Conservation (phyloP, 2,888 invertebrate genomes). For the Cheilosia vernalis region DNA sequence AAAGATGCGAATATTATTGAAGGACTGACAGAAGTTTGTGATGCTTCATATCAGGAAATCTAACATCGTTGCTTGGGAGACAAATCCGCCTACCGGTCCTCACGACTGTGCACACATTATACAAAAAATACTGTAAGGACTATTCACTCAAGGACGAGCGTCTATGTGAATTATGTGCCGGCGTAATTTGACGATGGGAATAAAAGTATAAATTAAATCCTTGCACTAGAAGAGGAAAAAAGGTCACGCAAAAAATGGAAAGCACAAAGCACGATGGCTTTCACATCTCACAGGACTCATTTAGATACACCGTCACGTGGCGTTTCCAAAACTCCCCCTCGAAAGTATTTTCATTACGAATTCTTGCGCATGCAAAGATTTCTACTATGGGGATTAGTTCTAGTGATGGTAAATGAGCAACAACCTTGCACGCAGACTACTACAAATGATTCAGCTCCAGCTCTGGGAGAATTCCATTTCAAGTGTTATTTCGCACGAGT, state of each 20-base stretch:
- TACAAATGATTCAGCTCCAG: constrained; percentile 18
- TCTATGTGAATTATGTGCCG: constrained; percentile 39
- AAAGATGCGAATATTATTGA: constrained; percentile 41
- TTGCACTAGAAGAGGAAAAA: constrained; percentile 34
- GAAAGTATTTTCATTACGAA: constrained; percentile 48
- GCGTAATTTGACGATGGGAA: constrained; percentile 50
- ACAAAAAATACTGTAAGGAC: constrained; percentile 12
- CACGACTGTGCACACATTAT: constrained; percentile 10
- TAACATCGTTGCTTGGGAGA: constrained; percentile 20
- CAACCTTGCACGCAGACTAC: constrained; percentile 35
- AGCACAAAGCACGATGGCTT: not conserved
- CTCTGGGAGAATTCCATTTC: constrained; percentile 25
- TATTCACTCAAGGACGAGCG: constrained; percentile 28
- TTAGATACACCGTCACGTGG: constrained; percentile 50
- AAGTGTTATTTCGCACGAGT: constrained; percentile 42
- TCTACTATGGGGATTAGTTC: constrained; percentile 49
- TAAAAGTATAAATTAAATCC: constrained; percentile 46
- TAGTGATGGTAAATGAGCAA: constrained; percentile 29
- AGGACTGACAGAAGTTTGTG: constrained; percentile 35
- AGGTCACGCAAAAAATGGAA: not conserved
- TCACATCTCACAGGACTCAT: constrained; percentile 48
- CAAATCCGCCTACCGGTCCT: constrained; percentile 29
- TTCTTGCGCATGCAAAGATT: constrained; percentile 43
- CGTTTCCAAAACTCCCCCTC: constrained; percentile 11
- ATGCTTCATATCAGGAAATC: not conserved